A percentile compares a stretch with the other conserved stretches of the same genome.
Evolutionary conservation across 2,888 invertebrate species (phyloP).

Genomic region (Brenthis daphne): DNA sequence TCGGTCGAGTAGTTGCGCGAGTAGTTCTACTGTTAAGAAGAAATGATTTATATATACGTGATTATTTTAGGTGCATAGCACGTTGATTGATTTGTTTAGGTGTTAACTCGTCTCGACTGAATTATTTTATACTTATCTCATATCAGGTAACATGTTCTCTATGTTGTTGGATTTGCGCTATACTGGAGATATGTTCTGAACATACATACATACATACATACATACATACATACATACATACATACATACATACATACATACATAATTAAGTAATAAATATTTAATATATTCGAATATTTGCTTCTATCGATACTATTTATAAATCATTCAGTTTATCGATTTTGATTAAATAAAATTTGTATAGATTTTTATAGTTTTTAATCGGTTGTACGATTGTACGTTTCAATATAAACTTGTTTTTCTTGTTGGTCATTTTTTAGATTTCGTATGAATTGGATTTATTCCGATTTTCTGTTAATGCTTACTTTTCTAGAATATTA

Average conservation of each 20-base stretch:
- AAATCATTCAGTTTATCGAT: background rate
- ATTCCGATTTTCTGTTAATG: no score
- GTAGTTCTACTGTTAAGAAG: constrained; percentile 72
- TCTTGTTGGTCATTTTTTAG: no score
- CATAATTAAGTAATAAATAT: background rate
- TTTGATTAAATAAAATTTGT: constrained; percentile 4
- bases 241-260: background rate
- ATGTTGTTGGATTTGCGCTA: constrained; percentile 7
- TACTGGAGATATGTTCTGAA: background rate
- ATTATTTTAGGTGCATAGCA: constrained; percentile 46
- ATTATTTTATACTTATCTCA: constrained; percentile 58
- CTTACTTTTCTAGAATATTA: no score
- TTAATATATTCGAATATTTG: background rate
- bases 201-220: background rate
- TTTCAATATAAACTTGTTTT: no score
- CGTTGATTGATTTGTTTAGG: constrained; percentile 56
- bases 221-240: background rate
- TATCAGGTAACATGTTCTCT: constrained; percentile 51
- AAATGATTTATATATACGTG: constrained; percentile 70
- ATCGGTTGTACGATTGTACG: no score
- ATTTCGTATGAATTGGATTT: no score
- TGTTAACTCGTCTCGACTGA: constrained; percentile 51
- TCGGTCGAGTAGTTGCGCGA: constrained; percentile 71
- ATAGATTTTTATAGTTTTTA: no score
- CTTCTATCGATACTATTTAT: background rate